These are phyloP conservation scores for Pogona vitticeps DNA, from an alignment of 2,113 vertebrate genomes.

Conservation along the genomic window DNA sequence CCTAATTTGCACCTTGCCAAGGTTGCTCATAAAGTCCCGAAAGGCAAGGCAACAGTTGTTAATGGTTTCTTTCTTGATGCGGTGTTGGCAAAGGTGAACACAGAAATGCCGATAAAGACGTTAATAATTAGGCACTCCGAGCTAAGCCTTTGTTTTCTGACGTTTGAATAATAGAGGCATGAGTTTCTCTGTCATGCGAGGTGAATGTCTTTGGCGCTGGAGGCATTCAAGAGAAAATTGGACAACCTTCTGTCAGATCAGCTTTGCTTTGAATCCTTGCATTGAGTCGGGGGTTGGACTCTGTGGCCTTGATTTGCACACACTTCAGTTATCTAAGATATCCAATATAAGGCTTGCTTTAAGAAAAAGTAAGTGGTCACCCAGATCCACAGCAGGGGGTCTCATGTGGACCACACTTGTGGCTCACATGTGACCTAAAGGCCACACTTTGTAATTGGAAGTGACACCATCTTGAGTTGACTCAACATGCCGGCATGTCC, in stretches of 20 bases:
- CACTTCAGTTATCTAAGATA: too few relatives aligned
- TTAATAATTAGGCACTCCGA: slow-evolving; percentile 62
- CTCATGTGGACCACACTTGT: too few relatives aligned
- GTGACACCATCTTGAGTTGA: too few relatives aligned
- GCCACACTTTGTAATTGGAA: too few relatives aligned
- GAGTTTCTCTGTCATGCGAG: neutral
- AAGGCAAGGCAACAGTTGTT: slow-evolving; percentile 61
- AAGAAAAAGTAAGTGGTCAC: too few relatives aligned
- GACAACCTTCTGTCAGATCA: too few relatives aligned
- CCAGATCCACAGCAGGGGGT: too few relatives aligned
- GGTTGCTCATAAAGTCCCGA: slow-evolving; percentile 56
- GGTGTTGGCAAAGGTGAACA: slow-evolving; percentile 46
- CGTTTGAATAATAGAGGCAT: slow-evolving; percentile 39
- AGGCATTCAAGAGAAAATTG: neutral
- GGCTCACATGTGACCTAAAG: too few relatives aligned
- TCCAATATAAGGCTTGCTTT: too few relatives aligned
- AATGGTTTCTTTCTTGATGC: slow-evolving; percentile 49
- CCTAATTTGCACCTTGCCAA: slow-evolving; percentile 55
- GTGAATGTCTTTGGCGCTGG: neutral
- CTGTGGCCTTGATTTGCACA: neutral
- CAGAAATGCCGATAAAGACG: slow-evolving; percentile 55
- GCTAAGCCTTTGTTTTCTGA: slow-evolving; percentile 50
- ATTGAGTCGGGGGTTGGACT: too few relatives aligned
- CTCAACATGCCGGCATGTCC: too few relatives aligned
- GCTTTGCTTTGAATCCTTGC: too few relatives aligned